Base-by-base conservation (phyloP, 2,888 invertebrate genomes). In the Agapostemon virescens region DNA sequence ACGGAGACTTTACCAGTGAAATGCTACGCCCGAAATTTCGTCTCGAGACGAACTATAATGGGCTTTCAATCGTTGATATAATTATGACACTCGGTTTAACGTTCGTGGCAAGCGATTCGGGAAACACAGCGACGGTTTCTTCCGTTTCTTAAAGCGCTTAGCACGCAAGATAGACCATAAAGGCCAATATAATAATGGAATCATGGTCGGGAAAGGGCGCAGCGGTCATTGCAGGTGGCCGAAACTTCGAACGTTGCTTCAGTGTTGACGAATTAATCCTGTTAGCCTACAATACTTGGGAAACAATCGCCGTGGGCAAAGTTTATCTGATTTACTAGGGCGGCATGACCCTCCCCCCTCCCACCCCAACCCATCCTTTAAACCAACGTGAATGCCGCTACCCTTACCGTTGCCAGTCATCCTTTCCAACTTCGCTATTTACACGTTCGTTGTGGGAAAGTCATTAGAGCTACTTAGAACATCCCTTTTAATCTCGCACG, bases 271-370 rank as follows among this genome's bases (percentile, higher is more conserved):
- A 69, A 61, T 74, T 85, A 87, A 87, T 85, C 85, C 84, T 78
- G 79, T 88, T 86, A 85, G 77, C 30, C 13, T 33, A 81, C 85
- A 86, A 84, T 84, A 68, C 58, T n/a, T 69, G 64, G 74, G 83
- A 87, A 88, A 88, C 85, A 86, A 85, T 84, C 68, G 72, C 79
- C 79, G 74, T 74, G 74, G 77, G 77, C 75, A 73, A 82, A 85
- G 79, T 86, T 83, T 82, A 83, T 85, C 82, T 78, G 84, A 85
- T 85, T 86, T 82, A 61, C 7, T 11, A n/a, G 58, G 66, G 6
- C 75, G 26, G 20, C n/a, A 49, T 49, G n/a, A n/a, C 49, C n/a
- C 11, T 2, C 1, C 49, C 20, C 49, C n/a, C 7, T 9, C 9
- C 7, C 33, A 5, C 2, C 2, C 11, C n/a, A 20, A 1, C n/a